Conservation (phyloP, 2,797 vertebrate species). For the Sorex maritimensis region DNA sequence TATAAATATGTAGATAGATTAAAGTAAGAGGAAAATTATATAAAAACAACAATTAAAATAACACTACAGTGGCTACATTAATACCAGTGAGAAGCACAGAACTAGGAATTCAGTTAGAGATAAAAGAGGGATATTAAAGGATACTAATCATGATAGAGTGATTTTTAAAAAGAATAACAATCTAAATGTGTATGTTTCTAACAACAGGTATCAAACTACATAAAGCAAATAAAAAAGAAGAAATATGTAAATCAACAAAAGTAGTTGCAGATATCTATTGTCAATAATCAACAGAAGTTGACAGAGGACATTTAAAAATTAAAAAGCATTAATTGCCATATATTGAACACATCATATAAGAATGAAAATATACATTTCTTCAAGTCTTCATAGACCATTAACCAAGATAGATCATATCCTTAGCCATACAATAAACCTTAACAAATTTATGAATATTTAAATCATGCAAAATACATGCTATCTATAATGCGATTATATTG, state of each 20-base stretch:
- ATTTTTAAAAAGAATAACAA: conserved; percentile 13
- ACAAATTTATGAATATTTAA: conserved; percentile 41
- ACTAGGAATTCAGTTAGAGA: background rate
- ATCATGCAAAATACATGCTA: background rate
- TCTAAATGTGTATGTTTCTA: background rate
- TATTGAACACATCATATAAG: background rate
- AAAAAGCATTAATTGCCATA: background rate
- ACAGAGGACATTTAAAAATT: conserved; percentile 9
- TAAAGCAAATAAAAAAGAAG: background rate
- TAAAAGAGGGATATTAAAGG: conserved; percentile 30
- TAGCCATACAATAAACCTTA: conserved; percentile 19
- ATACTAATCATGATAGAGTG: background rate
- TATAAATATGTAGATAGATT: background rate
- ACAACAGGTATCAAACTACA: background rate
- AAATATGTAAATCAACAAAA: conserved; percentile 34
- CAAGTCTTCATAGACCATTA: background rate
- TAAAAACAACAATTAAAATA: conserved; percentile 15
- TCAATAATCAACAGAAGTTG: background rate
- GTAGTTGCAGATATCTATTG: background rate
- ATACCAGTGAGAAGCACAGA: background rate
- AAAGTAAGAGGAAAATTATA: too few species aligned
- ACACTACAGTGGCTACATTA: background rate
- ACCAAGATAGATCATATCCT: conserved; percentile 5
- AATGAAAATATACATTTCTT: background rate
- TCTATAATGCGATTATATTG: conserved; percentile 50